Base-by-base conservation (phyloP, 2,797 vertebrate genomes). In the Poecilia wingei region DNA sequence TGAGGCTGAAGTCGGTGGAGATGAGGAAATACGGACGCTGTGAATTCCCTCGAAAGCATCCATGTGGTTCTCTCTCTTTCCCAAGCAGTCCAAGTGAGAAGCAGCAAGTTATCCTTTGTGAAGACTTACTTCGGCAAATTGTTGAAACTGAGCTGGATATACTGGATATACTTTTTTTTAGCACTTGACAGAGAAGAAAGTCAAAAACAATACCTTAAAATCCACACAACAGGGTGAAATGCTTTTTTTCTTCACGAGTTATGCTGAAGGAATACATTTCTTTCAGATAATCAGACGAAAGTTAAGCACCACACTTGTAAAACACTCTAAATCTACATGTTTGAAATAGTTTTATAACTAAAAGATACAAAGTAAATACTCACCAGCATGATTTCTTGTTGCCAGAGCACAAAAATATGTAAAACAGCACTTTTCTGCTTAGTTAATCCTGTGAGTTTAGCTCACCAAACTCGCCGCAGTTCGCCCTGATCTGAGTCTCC, bases 21-120 rank as follows among this genome's bases (percentile, higher is more conserved):
- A 94, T 1, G 95, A 88, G 36, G 95, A 95, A 73, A 96, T 91
- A 80, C 89, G 93, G 82, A 96, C 93, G 0, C 83, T 87, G 87
- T 96, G 95, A 84, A 96, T 91, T 80, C 95, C 95, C 89, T 96
- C 95, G 75, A 96, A 94, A 47, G 93, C 89, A 82, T 96, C 95
- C 95, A 96, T 96, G 72, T 82, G 46, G 84, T 45, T 70, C 41
- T n/a, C 25, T 68, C 77, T 82, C 61, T 82, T 64, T 84, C 14
- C 18, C 59, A 75, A 71, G 46, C 71, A 59, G 75, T 33, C 61
- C 75, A 78, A 55, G 68, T 71, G 59, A 75, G 74, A 74, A 55
- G 70, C 39, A 13, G 16, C 9, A 33, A 1, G 49, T 68, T 31
- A 13, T 72, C 64, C 61, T 47, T 49, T 55, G 39, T 20, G 53